Conservation (phyloP, 2,797 vertebrate species). For the Megaceryle alcyon region DNA sequence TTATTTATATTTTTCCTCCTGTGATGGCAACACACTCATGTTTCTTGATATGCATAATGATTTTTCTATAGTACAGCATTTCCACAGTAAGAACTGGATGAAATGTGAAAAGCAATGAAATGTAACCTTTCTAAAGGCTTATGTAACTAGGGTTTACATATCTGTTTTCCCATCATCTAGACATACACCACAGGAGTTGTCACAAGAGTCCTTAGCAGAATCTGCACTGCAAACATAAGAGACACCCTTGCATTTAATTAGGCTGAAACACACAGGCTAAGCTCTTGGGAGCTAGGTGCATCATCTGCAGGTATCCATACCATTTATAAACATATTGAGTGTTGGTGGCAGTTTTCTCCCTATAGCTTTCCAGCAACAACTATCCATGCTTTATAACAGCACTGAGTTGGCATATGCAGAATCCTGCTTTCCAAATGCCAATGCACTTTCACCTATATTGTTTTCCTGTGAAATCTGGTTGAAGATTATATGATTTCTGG, state of each 20-base stretch:
- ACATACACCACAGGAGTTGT: not conserved
- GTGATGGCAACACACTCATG: not conserved
- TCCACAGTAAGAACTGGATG: not conserved
- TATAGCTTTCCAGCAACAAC: not conserved
- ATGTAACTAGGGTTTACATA: not conserved
- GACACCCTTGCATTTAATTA: not conserved
- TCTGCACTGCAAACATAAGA: not conserved
- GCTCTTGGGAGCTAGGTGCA: not conserved
- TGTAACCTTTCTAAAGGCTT: slow-evolving; percentile 25
- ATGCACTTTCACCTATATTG: not conserved
- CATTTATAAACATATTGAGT: not conserved
- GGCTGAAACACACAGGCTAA: not conserved
- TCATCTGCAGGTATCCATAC: not conserved
- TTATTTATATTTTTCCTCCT: slow-evolving; percentile 39
- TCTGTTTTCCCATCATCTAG: not conserved
- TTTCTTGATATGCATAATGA: slow-evolving; percentile 37
- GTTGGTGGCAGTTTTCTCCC: not conserved
- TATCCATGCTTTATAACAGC: not conserved
- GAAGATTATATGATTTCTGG: not conserved
- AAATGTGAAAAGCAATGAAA: slow-evolving; percentile 37
- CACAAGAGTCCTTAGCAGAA: not conserved
- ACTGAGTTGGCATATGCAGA: not conserved
- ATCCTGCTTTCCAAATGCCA: not conserved
- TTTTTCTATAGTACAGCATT: not conserved
- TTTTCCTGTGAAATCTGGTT: not conserved